Percentiles rank a stretch among this genome's conserved stretches.
phyloP scores from a whole-genome alignment of 2,797 vertebrate species.

The Macroramphosus scolopax region DNA sequence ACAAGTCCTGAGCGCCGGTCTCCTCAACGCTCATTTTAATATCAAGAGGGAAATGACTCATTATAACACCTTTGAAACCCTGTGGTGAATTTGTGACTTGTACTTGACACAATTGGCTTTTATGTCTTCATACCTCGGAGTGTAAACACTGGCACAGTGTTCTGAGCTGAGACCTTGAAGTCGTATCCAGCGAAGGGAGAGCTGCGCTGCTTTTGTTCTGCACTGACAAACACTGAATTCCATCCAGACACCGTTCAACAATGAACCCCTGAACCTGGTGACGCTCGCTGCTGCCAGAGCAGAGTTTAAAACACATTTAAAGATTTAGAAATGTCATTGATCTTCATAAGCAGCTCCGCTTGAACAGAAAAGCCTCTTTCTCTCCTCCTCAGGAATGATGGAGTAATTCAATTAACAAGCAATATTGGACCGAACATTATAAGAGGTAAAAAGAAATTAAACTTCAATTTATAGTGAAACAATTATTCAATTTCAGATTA shows the following conservation, averaged over 20 bases:
- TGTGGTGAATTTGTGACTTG: conserved; percentile 17
- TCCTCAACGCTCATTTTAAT: too few species aligned
- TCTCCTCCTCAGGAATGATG: conserved; percentile 29
- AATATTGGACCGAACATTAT: conserved; percentile 27
- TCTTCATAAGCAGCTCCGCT: conserved; percentile 33
- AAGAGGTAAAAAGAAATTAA: conserved; percentile 10
- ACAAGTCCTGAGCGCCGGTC: too few species aligned
- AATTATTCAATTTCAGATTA: conserved; percentile 40
- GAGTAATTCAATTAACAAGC: conserved; percentile 51
- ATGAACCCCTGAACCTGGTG: conserved; percentile 7
- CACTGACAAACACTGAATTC: conserved; percentile 1
- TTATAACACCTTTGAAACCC: conserved; percentile 1
- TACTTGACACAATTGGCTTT: not conserved
- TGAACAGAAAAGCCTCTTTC: conserved; percentile 15
- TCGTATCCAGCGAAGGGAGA: not conserved
- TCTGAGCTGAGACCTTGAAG: conserved; percentile 15
- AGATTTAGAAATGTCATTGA: conserved; percentile 27
- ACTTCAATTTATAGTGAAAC: conserved; percentile 30
- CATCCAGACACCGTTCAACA: not conserved
- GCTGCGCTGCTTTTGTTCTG: not conserved
- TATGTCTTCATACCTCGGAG: not conserved
- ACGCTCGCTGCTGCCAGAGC: conserved; percentile 24
- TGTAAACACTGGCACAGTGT: conserved; percentile 15
- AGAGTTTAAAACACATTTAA: conserved; percentile 17
- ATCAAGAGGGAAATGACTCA: conserved; percentile 34